phyloP scores from a whole-genome alignment of 1,140 invertebrate genomes.

The Drosophila repletoides region DNA sequence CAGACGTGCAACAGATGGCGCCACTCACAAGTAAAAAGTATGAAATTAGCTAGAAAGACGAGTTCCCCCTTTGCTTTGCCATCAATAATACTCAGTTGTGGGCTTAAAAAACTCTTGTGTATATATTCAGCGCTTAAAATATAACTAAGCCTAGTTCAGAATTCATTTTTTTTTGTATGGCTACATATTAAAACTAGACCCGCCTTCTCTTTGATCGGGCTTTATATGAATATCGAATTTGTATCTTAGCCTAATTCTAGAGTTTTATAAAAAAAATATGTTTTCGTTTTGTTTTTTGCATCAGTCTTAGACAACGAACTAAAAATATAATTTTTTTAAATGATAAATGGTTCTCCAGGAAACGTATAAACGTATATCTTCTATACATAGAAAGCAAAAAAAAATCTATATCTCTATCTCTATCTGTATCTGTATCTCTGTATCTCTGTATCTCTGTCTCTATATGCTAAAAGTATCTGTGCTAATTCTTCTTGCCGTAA shows the following conservation, averaged over 20 bases:
- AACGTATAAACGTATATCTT: too few relatives aligned
- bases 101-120: constrained; percentile 36
- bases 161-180: constrained; percentile 31
- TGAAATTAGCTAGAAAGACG: too few relatives aligned
- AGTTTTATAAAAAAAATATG: constrained; percentile 30
- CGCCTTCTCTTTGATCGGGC: background rate
- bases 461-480: too few relatives aligned
- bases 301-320: constrained; percentile 66
- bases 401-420: too few relatives aligned
- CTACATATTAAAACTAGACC: constrained; percentile 35
- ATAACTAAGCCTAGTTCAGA: constrained; percentile 1
- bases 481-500: constrained; percentile 62
- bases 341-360: constrained; percentile 1
- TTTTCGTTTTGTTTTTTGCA: constrained; percentile 41
- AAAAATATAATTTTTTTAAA: constrained; percentile 17
- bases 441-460: too few relatives aligned
- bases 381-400: too few relatives aligned
- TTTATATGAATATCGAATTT: constrained; percentile 18
- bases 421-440: too few relatives aligned
- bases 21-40: background rate
- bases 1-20: constrained; percentile 13
- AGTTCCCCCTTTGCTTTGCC: too few relatives aligned
- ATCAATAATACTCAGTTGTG: constrained; percentile 37
- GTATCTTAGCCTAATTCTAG: constrained; percentile 17
- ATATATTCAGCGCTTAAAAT: constrained; percentile 34